These are phyloP conservation scores for Salvator merianae DNA, from an alignment of 2,113 vertebrate genomes.

Conservation along the genomic window DNA sequence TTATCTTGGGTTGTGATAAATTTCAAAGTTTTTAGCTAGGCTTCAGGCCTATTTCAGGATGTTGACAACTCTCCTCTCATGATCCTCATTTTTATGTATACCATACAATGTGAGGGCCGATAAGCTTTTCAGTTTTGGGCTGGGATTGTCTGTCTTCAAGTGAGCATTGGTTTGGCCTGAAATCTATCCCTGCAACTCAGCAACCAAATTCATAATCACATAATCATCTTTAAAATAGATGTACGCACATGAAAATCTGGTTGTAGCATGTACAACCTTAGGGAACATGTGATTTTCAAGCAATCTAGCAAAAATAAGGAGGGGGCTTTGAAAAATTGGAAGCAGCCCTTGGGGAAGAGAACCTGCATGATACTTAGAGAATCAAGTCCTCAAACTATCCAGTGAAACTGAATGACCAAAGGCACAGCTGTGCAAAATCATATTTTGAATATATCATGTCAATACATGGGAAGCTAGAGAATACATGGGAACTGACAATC, in stretches of 20 bases:
- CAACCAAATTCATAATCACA: neutral
- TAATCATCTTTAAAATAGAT: neutral
- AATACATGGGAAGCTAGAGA: neutral
- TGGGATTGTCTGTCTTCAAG: neutral
- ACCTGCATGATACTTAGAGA: neutral
- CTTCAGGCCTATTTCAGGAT: neutral
- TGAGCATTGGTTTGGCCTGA: neutral
- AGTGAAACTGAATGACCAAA: neutral
- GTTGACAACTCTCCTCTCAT: neutral
- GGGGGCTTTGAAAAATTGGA: neutral
- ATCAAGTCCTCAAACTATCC: neutral
- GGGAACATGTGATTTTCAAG: neutral
- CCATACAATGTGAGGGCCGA: neutral
- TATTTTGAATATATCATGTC: neutral
- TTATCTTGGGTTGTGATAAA: neutral
- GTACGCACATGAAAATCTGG: neutral
- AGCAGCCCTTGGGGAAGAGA: neutral
- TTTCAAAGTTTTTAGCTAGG: neutral
- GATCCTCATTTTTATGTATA: neutral
- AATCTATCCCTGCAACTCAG: neutral
- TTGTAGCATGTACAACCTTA: neutral
- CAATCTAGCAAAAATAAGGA: neutral
- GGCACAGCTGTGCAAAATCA: neutral
- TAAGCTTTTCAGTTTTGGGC: neutral
- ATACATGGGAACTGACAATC: no score